These are phyloP conservation scores for Miltochrista miniata DNA, from an alignment of 2,888 invertebrate species.

Conservation along the genomic window DNA sequence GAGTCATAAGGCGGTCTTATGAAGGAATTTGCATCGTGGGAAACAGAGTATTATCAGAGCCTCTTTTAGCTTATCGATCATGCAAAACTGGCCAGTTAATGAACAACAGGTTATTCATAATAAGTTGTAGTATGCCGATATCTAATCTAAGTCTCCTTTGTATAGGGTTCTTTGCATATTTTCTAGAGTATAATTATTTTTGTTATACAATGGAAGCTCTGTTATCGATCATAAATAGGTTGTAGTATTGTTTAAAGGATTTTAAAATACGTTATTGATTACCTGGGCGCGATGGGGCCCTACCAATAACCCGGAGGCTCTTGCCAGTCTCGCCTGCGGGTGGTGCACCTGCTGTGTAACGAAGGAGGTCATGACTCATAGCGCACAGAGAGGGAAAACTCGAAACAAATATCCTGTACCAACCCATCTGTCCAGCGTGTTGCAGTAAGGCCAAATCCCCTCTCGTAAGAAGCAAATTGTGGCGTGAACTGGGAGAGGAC, in stretches of 20 bases:
- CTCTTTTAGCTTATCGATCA: conserved; percentile 41
- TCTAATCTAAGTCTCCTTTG: conserved; percentile 19
- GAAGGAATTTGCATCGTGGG: conserved; percentile 59
- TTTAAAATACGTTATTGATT: too few relatives aligned
- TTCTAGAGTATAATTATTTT: conserved; percentile 15
- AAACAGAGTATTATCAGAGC: conserved; percentile 43
- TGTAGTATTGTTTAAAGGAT: background rate
- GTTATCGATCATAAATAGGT: background rate
- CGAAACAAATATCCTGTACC: too few relatives aligned
- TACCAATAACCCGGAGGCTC: too few relatives aligned
- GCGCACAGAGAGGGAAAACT: too few relatives aligned
- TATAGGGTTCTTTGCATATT: conserved; percentile 8
- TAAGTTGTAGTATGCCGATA: conserved; percentile 18
- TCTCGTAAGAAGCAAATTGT: too few relatives aligned
- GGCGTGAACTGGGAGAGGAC: too few relatives aligned
- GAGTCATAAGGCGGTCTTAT: conserved; percentile 49
- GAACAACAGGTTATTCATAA: conserved; percentile 2
- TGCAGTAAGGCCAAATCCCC: too few relatives aligned
- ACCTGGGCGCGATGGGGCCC: too few relatives aligned
- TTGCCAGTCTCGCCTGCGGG: too few relatives aligned
- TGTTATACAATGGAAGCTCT: conserved; percentile 6
- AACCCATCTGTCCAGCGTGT: too few relatives aligned
- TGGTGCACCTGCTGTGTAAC: too few relatives aligned
- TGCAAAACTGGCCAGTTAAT: conserved; percentile 17
- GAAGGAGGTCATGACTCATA: too few relatives aligned